Evolutionary conservation across 2,888 invertebrate species (phyloP), one percentile per base, ranked within the genome.

Genomic region (Euproctis similis): DNA sequence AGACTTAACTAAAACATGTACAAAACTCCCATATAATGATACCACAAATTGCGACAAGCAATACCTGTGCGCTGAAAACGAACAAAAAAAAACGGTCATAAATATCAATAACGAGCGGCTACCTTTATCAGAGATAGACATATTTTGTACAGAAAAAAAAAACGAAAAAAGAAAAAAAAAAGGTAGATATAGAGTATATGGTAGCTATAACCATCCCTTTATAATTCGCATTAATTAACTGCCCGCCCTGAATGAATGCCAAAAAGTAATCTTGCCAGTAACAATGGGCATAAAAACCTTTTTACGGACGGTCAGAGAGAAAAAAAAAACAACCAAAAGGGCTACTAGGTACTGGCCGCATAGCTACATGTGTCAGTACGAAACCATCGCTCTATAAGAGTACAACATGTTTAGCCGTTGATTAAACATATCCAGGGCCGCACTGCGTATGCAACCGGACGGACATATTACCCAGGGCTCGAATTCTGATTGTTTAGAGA

Each of bases 401-500:
- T 67, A 75, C 72, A 68, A 42, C 66, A 59, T 75, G 76, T 77
- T 76, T 72, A 75, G 70, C 59, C 78, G 74, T 81, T 82, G 82
- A 82, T 82, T 82, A 82, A 82, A 78, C 78, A 68, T 62, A 61
- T 68, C 65, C 66, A 64, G 63, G 68, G 69, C 80, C 80, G 80
- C 81, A 80, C 63, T 81, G 81, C 82, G 82, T 75, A 80, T 80
- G 82, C 78, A 81, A 67, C 64, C 72, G 72, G 67, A 74, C 78
- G 74, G 71, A 81, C 81, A 78, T 81, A 81, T 81, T 80, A 81
- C n/a, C 77, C 77, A 72, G 68, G 75, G 64, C 78, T 81, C 82
- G 80, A 81, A 81, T 82, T 81, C 80, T 82, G 82, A 82, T 82
- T 82, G 82, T 82, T 82, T 82, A 81, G 82, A 82, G 78, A 81